Percentiles rank a stretch among this genome's conserved stretches.
phyloP scores from a whole-genome alignment of 2,888 invertebrate genomes.

The Erebia epiphron region DNA sequence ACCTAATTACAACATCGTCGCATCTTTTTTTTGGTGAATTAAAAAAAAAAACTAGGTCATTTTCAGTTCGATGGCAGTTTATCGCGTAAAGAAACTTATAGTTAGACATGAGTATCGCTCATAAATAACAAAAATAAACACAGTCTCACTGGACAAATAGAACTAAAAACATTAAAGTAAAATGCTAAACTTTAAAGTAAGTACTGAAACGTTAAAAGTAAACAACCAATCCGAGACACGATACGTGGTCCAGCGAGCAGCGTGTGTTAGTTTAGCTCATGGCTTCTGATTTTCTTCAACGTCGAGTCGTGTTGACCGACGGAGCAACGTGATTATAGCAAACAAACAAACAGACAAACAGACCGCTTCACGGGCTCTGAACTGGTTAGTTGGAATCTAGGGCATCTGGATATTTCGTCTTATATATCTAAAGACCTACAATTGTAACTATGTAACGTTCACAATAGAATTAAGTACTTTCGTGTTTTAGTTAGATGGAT shows the following conservation, averaged over 20 bases:
- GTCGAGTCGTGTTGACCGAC: constrained; percentile 23
- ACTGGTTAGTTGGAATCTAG: constrained; percentile 11
- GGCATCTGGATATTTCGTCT: background rate
- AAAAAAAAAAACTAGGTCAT: no score
- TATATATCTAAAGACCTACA: background rate
- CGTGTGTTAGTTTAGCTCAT: constrained; percentile 19
- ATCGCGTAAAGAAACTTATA: no score
- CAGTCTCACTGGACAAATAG: background rate
- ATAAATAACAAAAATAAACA: no score
- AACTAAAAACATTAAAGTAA: background rate
- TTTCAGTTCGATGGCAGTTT: no score
- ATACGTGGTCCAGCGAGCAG: background rate
- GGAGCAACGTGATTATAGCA: constrained; percentile 27
- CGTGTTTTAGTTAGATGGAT: no score
- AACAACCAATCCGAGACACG: constrained; percentile 1
- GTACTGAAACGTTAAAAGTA: constrained; percentile 5
- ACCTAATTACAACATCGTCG: no score
- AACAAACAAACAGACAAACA: constrained; percentile 26
- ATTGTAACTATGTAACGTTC: no score
- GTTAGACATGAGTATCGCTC: no score
- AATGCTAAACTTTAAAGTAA: background rate
- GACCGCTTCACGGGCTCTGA: constrained; percentile 7
- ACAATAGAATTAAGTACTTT: no score
- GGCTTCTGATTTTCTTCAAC: constrained; percentile 25
- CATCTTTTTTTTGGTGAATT: no score